Base-by-base conservation (phyloP, 1,140 invertebrate genomes). In the Dufourea novaeangliae region DNA sequence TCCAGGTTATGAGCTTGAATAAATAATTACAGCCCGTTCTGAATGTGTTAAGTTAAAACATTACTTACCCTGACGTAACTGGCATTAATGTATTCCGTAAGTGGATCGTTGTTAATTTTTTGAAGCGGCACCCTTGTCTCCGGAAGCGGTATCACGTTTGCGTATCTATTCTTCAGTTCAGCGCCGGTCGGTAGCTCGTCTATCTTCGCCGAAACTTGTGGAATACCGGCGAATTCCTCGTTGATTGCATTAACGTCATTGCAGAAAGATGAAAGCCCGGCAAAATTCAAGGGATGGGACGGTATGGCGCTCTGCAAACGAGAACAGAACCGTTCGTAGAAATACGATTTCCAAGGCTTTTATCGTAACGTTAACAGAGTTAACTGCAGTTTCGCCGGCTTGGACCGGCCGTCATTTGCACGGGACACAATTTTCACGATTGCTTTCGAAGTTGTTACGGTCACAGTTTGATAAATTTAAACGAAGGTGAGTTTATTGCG, bases 91-190 rank as follows among this genome's bases (percentile, higher is more conserved):
- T 98, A 98, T 88, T 97, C 96, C 41, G 95, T 96, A 77, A 95
- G 95, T 10, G 95, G 94, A 88, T 97, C 96, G 67, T 95, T 95
- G 79, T 95, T 95, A 54, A 95, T 92, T 75, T 93, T 93, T 85
- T 94, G 93, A 14, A 98, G 93, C 37, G 94, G 94, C 2, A 98
- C 97, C 84, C 97, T 94, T 27, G 97, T 98, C 92, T 97, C 96
- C 46, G 97, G 97, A 86, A 98, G 94, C 61, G 98, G 98, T 85
- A 98, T 96, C 39, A 98, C 97, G 93, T 99, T 98, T 52, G 97
- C 97, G 92, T 97, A 98, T 84, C 97, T 94, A 91, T 99, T 98
- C 91, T 98, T 98, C 63, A 96, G 94, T 88, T 98, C 97, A 54
- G 96, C 97, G 0, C 97, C 97, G 0, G 93, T 90, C 0, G 97